A percentile compares a stretch with the other conserved stretches of the same genome.
Conservation (phyloP, 2,888 invertebrate species). For the Chrysopilus asiliformis region DNA sequence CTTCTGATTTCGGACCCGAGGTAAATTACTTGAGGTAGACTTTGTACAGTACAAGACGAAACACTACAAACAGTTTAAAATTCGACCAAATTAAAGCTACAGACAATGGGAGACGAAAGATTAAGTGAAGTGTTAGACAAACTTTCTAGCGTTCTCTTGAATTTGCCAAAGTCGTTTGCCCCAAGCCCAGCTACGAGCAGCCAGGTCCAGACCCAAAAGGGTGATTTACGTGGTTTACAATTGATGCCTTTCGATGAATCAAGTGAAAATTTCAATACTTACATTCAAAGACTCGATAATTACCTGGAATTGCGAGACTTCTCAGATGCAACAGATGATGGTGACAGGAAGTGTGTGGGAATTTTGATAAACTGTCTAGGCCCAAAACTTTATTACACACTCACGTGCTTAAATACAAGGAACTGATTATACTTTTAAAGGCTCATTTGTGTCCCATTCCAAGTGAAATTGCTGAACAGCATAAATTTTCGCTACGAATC, state of each 20-base stretch:
- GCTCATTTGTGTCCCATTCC: no score
- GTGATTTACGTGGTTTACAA: not conserved
- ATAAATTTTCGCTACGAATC: slow-evolving; percentile 7
- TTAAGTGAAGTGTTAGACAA: not conserved
- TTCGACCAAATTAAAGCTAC: no score
- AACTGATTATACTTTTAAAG: no score
- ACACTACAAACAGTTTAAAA: no score
- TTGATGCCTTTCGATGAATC: not conserved
- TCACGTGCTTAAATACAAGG: no score
- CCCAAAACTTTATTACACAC: no score
- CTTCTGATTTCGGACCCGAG: no score
- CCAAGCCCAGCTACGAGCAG: not conserved
- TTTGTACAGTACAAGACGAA: no score
- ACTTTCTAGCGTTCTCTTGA: not conserved
- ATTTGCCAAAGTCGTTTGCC: not conserved
- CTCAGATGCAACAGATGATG: not conserved
- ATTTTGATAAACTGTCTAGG: no score
- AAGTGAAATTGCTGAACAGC: slow-evolving; percentile 9
- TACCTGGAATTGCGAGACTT: not conserved
- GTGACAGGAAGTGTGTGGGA: slow-evolving; percentile 8
- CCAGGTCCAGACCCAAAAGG: not conserved
- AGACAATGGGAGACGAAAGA: no score
- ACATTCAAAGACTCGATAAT: not conserved
- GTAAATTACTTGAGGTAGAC: no score
- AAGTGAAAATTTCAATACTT: not conserved